Evolutionary conservation across 2,797 vertebrate genomes (phyloP).

Genomic region (Selene dorsalis): DNA sequence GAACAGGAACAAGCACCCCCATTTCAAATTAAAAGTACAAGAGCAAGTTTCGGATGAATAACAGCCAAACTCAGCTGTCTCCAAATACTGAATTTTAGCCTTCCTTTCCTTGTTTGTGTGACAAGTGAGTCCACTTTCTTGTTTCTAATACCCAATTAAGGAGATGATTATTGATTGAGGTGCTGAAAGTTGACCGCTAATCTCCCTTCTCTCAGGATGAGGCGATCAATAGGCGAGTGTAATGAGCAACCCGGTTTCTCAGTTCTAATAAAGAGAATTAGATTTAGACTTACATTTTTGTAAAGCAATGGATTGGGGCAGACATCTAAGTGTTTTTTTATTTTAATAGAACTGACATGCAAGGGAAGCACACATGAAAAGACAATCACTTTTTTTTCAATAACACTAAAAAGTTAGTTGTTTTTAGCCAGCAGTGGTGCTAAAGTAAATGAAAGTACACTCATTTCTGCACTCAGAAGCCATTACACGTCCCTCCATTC

Average conservation of each 20-base stretch:
- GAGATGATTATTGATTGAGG: conserved; percentile 85
- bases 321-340: conserved; percentile 12
- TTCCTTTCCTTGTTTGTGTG: conserved; percentile 73
- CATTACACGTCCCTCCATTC: conserved; percentile 21
- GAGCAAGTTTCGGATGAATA: conserved; percentile 61
- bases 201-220: conserved; percentile 77
- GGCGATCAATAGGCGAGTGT: conserved; percentile 75
- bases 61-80: conserved; percentile 23
- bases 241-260: conserved; percentile 78
- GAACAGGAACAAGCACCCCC: conserved; percentile 35
- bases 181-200: conserved; percentile 84
- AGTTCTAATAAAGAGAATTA: conserved; percentile 72
- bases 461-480: conserved; percentile 20
- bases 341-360: conserved; percentile 10
- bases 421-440: conserved; percentile 3
- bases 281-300: conserved; percentile 68
- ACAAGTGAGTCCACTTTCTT: conserved; percentile 79
- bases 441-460: conserved; percentile 13
- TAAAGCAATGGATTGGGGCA: conserved; percentile 33
- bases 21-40: conserved; percentile 58
- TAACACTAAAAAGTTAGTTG: neutral
- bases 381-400: neutral
- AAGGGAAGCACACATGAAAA: neutral
- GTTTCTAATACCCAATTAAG: conserved; percentile 85
- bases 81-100: conserved; percentile 50